These are phyloP conservation scores for Clarias batrachus DNA, from an alignment of 2,113 vertebrate genomes.

Conservation along the genomic window DNA sequence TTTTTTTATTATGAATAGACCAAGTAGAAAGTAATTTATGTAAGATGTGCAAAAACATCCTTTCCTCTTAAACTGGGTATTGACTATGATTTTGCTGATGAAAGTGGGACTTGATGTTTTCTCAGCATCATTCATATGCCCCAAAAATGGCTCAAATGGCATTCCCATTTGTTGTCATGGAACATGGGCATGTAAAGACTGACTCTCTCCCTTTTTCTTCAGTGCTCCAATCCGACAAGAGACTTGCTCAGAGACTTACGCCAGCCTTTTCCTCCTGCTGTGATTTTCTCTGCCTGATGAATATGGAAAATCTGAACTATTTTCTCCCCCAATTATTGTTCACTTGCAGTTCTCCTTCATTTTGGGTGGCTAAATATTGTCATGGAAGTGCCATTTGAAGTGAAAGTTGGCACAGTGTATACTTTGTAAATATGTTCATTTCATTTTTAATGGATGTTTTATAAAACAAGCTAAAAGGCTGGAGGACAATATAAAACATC, in stretches of 20 bases:
- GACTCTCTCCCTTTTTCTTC: slow-evolving; percentile 68
- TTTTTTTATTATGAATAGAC: slow-evolving; percentile 17
- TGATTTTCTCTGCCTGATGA: slow-evolving; percentile 59
- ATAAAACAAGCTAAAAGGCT: slow-evolving; percentile 74
- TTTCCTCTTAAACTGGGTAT: slow-evolving; percentile 31
- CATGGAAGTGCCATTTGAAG: slow-evolving; percentile 58
- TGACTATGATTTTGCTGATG: slow-evolving; percentile 21
- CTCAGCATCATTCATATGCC: slow-evolving; percentile 53
- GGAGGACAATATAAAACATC: slow-evolving; percentile 52
- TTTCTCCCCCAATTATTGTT: neutral
- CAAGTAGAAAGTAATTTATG: slow-evolving; percentile 11
- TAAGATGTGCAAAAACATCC: neutral
- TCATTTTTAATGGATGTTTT: slow-evolving; percentile 78
- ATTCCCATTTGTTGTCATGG: slow-evolving; percentile 53
- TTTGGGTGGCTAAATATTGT: slow-evolving; percentile 60
- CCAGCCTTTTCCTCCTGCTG: slow-evolving; percentile 60
- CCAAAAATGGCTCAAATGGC: slow-evolving; percentile 47
- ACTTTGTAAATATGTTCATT: slow-evolving; percentile 76
- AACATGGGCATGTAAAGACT: slow-evolving; percentile 77
- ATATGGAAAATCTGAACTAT: slow-evolving; percentile 24
- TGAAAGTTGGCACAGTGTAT: slow-evolving; percentile 61
- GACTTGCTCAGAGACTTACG: slow-evolving; percentile 46
- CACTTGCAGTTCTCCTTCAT: slow-evolving; percentile 60
- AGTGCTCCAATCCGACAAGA: slow-evolving; percentile 74
- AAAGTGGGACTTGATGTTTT: slow-evolving; percentile 23